A percentile compares a stretch with the other conserved stretches of the same genome.
These are phyloP conservation scores for Cuniculus paca DNA, from an alignment of 2,797 vertebrate genomes.

Conservation along the genomic window DNA sequence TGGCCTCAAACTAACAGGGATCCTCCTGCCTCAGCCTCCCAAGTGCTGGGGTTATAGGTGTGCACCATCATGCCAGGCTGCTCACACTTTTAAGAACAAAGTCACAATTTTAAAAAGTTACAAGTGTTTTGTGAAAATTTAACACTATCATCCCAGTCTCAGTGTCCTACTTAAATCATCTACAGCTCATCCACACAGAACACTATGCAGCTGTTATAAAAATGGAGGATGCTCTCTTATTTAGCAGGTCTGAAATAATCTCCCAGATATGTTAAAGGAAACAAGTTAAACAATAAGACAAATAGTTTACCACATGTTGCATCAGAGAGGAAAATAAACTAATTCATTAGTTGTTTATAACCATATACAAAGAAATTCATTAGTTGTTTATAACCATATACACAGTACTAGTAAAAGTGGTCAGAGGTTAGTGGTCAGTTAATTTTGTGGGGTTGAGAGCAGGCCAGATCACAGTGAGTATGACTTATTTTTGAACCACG, in stretches of 20 bases:
- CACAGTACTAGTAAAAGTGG: not conserved
- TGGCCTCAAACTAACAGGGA: too few relatives aligned
- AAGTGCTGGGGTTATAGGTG: too few relatives aligned
- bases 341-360: not conserved
- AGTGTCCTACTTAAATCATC: not conserved
- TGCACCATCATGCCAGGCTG: not conserved
- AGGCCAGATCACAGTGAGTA: not conserved
- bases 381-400: not conserved
- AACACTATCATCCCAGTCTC: not conserved
- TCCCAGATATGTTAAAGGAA: constrained; percentile 9
- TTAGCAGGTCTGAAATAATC: not conserved
- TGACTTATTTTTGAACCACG: not conserved
- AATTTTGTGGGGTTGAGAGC: not conserved
- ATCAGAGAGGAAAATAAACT: not conserved
- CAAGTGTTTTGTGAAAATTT: not conserved
- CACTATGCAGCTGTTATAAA: not conserved
- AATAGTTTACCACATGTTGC: not conserved
- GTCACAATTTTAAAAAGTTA: not conserved
- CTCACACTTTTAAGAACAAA: not conserved
- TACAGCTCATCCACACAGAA: not conserved
- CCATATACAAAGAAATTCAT: not conserved
- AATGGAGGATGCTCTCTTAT: not conserved
- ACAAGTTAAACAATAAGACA: not conserved
- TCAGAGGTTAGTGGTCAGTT: not conserved
- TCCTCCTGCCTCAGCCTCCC: too few relatives aligned